These are phyloP conservation scores for Clarias gariepinus DNA, from an alignment of 2,113 vertebrate genomes.

Conservation along the genomic window DNA sequence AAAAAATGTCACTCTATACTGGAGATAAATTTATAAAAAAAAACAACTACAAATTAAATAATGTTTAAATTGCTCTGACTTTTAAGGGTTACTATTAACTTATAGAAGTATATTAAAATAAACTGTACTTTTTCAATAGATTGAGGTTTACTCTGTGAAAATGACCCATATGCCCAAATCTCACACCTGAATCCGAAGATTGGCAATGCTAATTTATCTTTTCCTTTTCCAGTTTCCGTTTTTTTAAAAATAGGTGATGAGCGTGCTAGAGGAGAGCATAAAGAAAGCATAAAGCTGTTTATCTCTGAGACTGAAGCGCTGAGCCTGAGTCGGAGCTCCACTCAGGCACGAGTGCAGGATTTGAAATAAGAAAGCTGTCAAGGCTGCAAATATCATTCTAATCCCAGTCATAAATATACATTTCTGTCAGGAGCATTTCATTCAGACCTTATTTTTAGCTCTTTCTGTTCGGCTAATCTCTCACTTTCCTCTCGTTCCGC, in stretches of 20 bases:
- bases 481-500: neutral
- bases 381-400: constrained; percentile 42
- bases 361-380: constrained; percentile 36
- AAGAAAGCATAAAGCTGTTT: constrained; percentile 4
- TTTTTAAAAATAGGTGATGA: neutral
- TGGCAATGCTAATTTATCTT: neutral
- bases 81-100: no score
- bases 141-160: neutral
- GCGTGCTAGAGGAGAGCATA: neutral
- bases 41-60: no score
- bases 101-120: neutral
- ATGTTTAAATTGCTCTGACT: no score
- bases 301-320: constrained; percentile 35
- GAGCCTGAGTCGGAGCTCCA: neutral
- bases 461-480: neutral
- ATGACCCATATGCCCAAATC: constrained; percentile 33
- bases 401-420: constrained; percentile 54
- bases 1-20: no score
- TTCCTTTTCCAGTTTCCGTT: neutral
- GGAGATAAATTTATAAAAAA: no score
- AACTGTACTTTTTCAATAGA: neutral
- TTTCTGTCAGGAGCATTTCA: constrained; percentile 39
- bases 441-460: constrained; percentile 14
- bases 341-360: constrained; percentile 5
- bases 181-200: neutral